Evolutionary conservation across 1,140 invertebrate species (phyloP), one percentile per base, ranked within the genome.

Genomic region (Sitodiplosis mosellana): DNA sequence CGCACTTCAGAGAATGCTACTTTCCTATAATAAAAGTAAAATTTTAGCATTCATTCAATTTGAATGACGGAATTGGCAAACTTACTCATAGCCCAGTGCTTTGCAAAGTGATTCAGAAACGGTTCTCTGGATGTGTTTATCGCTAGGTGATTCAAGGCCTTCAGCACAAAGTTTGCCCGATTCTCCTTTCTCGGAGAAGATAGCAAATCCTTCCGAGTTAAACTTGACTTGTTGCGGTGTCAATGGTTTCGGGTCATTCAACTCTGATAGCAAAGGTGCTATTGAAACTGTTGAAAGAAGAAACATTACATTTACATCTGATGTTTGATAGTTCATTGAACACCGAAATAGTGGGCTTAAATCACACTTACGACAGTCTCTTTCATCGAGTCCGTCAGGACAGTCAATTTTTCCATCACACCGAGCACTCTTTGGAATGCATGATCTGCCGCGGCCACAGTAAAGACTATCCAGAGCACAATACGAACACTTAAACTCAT

Each of bases 351-450:
- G 5, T 12, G 14, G 36, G 4, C 4, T 34, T 49, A 19, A 49
- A 44, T 2, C 17, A 45, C 38, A 76, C 82, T 80, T 67, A 87
- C 85, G 67, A 56, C 88, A 91, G 55, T 80, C 78, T 56, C 78
- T 74, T 60, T 92, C 88, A 53, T 92, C 87, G 51, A 80, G 82
- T 12, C 81, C 85, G 60, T 88, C 84, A 0, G 82, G 76, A 58
- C 88, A 92, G 61, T 92, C 85, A 1, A 72, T 65, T 43, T 78
- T 75, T 36, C 85, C 86, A 59, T 89, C 83, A 61, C 87, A 92
- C 47, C 81, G 73, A 52, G 81, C 74, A 34, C 71, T 68, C 5
- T 66, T 65, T 0, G 79, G 73, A 51, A 90, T 75, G 59, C 87
- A 92, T 11, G 71, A 69, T 47, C 78, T 69, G 11, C 82, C 78